Conservation (phyloP, 2,797 vertebrate genomes). For the Manis javanica region DNA sequence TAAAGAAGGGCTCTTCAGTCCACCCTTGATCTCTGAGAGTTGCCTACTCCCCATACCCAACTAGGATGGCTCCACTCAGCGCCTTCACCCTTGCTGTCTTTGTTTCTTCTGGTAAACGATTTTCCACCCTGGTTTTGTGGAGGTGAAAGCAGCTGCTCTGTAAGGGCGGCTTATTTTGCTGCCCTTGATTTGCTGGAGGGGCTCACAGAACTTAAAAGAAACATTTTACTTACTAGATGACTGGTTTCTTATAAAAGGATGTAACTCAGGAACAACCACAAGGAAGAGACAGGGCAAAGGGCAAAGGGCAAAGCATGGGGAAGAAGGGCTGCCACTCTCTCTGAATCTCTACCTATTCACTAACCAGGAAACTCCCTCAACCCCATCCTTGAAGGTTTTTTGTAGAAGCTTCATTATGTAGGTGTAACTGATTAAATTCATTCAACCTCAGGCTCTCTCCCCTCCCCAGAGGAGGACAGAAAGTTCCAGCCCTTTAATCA, state of each 20-base stretch:
- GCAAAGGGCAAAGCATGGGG: not conserved
- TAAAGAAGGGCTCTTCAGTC: not conserved
- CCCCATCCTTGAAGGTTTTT: not conserved
- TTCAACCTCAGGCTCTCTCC: not conserved
- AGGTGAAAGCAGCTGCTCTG: not conserved
- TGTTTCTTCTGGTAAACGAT: not conserved
- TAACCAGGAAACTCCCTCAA: not conserved
- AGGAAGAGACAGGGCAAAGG: not conserved
- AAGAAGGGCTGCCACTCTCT: not conserved
- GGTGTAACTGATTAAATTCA: not conserved
- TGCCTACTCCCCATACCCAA: not conserved
- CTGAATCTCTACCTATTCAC: not conserved
- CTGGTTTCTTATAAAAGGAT: not conserved
- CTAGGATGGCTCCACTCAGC: not conserved
- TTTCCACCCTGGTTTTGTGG: not conserved
- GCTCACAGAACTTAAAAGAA: not conserved
- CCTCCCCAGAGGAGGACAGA: not conserved
- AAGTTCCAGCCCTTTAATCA: not conserved
- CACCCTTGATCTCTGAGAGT: not conserved
- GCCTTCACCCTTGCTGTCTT: not conserved
- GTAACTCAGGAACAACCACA: not conserved
- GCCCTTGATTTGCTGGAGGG: not conserved
- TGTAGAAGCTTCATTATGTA: not conserved
- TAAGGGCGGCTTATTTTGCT: too few relatives aligned
- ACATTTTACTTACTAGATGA: not conserved